A percentile compares a stretch with the other conserved stretches of the same genome.
Conservation (phyloP, 1,140 invertebrate species). For the Drosophila nannoptera region DNA sequence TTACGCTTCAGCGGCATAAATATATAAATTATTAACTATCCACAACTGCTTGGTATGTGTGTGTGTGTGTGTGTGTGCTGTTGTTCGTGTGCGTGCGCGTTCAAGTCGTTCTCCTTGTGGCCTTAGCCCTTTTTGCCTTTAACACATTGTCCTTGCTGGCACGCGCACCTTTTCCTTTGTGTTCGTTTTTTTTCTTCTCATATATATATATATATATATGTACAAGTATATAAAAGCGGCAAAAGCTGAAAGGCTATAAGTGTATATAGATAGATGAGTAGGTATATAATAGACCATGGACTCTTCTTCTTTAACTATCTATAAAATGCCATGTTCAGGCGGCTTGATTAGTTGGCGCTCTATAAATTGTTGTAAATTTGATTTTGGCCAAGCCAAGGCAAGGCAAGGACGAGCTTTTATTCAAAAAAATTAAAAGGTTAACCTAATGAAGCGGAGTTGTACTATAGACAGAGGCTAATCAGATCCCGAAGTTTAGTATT, state of each 20-base stretch:
- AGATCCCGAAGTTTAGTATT: too few relatives aligned
- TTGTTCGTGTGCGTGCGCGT: constrained; percentile 18
- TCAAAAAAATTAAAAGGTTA: too few relatives aligned
- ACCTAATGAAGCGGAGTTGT: too few relatives aligned
- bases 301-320: neutral
- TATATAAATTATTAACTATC: constrained; percentile 77
- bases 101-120: constrained; percentile 28
- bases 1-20: constrained; percentile 75
- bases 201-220: neutral
- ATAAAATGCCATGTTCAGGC: neutral
- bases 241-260: neutral
- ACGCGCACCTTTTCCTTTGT: constrained; percentile 37
- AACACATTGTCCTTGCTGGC: constrained; percentile 40
- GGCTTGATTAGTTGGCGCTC: too few relatives aligned
- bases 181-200: neutral
- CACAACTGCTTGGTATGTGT: constrained; percentile 39
- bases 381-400: too few relatives aligned
- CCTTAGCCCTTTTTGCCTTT: constrained; percentile 57
- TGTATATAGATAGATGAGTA: neutral
- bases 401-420: too few relatives aligned
- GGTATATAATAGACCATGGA: neutral
- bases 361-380: too few relatives aligned
- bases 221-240: neutral
- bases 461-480: too few relatives aligned
- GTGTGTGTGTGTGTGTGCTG: constrained; percentile 6